phyloP scores from a whole-genome alignment of 2,888 invertebrate species.

The Steinernema hermaphroditum region DNA sequence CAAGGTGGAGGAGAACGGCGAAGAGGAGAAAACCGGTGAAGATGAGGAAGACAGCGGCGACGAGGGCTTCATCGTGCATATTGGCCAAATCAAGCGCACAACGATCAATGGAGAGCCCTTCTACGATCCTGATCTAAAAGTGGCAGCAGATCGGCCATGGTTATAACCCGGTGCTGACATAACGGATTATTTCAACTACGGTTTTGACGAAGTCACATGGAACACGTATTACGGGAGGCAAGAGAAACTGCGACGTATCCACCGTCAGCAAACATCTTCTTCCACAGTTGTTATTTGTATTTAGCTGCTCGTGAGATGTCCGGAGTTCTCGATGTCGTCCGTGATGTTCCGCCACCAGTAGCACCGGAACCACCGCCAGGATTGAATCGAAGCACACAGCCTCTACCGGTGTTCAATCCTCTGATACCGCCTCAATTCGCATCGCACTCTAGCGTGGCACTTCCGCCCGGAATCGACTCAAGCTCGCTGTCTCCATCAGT shows the following conservation, averaged over 20 bases:
- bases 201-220: conserved; percentile 99
- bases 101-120: conserved; percentile 53
- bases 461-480: no score
- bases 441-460: no score
- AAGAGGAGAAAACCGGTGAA: conserved; percentile 32
- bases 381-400: conserved; percentile 11
- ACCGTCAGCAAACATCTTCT: conserved; percentile 45
- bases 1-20: conserved; percentile 19
- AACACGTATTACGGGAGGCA: conserved; percentile 87
- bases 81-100: conserved; percentile 57
- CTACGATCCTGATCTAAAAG: conserved; percentile 90
- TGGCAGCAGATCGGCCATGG: conserved; percentile 97
- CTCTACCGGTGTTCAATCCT: no score
- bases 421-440: no score
- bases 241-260: conserved; percentile 68
- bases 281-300: not conserved
- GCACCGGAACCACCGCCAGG: not conserved
- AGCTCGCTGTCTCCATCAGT: no score
- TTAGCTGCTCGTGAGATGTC: conserved; percentile 39
- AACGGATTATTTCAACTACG: conserved; percentile 97
- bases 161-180: conserved; percentile 96
- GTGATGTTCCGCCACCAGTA: conserved; percentile 5
- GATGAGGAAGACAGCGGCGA: conserved; percentile 63
- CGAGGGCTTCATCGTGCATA: conserved; percentile 65
- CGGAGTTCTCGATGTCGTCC: not conserved